Conservation (phyloP, 2,113 vertebrate species). For the Phaetusa simplex region DNA sequence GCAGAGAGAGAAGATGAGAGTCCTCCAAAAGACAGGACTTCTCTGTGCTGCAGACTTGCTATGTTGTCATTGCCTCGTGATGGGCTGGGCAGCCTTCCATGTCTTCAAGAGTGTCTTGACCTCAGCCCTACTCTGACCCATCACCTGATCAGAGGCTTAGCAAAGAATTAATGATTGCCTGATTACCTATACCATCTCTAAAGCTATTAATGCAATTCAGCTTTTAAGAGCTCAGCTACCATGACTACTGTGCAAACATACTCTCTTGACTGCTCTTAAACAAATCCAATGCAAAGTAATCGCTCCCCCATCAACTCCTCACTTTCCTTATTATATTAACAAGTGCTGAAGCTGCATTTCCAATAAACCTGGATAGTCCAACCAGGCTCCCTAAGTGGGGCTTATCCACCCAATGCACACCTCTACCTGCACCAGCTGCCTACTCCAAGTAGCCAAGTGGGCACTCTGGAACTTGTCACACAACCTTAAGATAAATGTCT, state of each 20-base stretch:
- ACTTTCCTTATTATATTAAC: background rate
- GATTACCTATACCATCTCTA: background rate
- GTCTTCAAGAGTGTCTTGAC: background rate
- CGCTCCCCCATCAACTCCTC: background rate
- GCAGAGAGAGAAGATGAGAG: conserved; percentile 25
- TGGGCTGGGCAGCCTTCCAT: background rate
- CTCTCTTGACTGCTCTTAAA: background rate
- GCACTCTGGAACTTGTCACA: background rate
- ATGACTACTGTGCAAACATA: background rate
- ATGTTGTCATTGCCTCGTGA: background rate
- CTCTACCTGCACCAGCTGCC: background rate
- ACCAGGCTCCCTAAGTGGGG: background rate
- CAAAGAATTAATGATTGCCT: background rate
- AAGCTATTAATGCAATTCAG: background rate
- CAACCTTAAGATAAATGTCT: background rate
- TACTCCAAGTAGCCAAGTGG: background rate
- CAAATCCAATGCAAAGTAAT: background rate
- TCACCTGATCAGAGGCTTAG: background rate
- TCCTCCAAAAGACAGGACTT: background rate
- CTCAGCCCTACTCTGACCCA: background rate
- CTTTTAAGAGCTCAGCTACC: background rate
- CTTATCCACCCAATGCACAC: background rate
- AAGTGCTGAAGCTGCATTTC: background rate
- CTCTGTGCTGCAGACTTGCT: background rate
- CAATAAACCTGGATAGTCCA: background rate